Evolutionary conservation across 2,797 vertebrate species (phyloP).

Genomic region (Benthosema pterotum): DNA sequence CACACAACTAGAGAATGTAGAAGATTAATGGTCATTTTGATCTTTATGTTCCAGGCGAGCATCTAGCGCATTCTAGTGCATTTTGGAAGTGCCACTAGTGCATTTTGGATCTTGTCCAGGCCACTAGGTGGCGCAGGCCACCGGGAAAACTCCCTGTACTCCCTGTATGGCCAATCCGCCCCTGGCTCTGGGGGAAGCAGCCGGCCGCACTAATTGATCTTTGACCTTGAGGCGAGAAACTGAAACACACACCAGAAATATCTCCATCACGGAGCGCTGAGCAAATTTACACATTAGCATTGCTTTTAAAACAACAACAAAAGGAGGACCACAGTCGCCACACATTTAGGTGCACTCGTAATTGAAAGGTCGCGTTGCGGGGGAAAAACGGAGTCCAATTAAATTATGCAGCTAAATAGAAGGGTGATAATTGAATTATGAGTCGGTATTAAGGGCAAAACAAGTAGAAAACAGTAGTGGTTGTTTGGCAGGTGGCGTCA

Average conservation of each 20-base stretch:
- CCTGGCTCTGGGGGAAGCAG: too few relatives aligned
- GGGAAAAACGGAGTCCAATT: neutral
- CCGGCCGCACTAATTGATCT: slow-evolving; percentile 47
- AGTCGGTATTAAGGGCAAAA: too few relatives aligned
- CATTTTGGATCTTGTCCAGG: too few relatives aligned
- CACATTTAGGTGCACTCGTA: slow-evolving; percentile 17
- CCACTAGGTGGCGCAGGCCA: too few relatives aligned
- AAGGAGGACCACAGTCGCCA: slow-evolving; percentile 7
- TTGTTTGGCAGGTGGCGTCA: slow-evolving; percentile 34
- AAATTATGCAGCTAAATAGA: slow-evolving; percentile 5
- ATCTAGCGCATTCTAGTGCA: too few relatives aligned
- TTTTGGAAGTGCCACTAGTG: too few relatives aligned
- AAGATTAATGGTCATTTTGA: too few relatives aligned
- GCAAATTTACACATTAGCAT: slow-evolving; percentile 50
- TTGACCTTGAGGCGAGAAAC: slow-evolving; percentile 68
- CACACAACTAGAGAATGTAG: too few relatives aligned
- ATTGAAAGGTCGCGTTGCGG: slow-evolving; percentile 1
- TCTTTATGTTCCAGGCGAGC: too few relatives aligned
- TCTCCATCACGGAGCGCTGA: slow-evolving; percentile 36
- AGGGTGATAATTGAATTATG: slow-evolving; percentile 12
- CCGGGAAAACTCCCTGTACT: too few relatives aligned
- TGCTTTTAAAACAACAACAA: slow-evolving; percentile 28
- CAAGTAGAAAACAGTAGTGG: neutral
- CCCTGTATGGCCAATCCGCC: too few relatives aligned
- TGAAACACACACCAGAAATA: slow-evolving; percentile 53